phyloP scores from a whole-genome alignment of 2,888 invertebrate species.

The Parascotia fuliginaria region DNA sequence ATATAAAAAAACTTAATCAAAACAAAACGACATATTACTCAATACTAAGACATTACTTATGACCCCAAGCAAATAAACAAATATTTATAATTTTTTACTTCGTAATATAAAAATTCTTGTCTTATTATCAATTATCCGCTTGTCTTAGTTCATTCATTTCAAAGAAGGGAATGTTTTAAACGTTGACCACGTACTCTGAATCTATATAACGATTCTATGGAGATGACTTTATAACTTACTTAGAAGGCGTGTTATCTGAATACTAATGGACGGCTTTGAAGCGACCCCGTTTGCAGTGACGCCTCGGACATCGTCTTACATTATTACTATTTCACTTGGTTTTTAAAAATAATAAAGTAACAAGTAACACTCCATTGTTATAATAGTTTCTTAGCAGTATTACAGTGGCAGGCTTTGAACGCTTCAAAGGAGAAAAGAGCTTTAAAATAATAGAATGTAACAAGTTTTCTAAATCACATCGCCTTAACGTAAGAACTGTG shows the following conservation, averaged over 20 bases:
- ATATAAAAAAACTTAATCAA: no score
- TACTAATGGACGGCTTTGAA: slow-evolving; percentile 41
- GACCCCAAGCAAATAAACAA: not conserved
- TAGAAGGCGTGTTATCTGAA: slow-evolving; percentile 36
- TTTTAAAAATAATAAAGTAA: slow-evolving; percentile 8
- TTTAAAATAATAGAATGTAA: slow-evolving; percentile 66
- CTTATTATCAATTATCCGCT: slow-evolving; percentile 9
- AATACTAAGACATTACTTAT: not conserved
- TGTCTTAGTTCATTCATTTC: slow-evolving; percentile 19
- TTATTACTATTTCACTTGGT: slow-evolving; percentile 9
- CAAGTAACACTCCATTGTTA: not conserved
- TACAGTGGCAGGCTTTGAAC: slow-evolving; percentile 23
- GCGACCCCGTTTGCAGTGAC: slow-evolving; percentile 17
- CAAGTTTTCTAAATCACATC: slow-evolving; percentile 63
- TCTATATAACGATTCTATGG: slow-evolving; percentile 37
- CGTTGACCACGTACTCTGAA: slow-evolving; percentile 43
- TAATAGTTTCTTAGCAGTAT: slow-evolving; percentile 24
- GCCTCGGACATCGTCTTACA: slow-evolving; percentile 13
- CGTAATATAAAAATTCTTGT: not conserved
- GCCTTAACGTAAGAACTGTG: slow-evolving; percentile 70
- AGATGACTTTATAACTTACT: slow-evolving; percentile 47
- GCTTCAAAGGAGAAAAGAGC: slow-evolving; percentile 46
- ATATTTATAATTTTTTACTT: not conserved
- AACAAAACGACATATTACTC: not conserved
- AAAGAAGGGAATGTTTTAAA: slow-evolving; percentile 35